phyloP scores from a whole-genome alignment of 2,113 vertebrate genomes.

The Cephalopterus ornatus region DNA sequence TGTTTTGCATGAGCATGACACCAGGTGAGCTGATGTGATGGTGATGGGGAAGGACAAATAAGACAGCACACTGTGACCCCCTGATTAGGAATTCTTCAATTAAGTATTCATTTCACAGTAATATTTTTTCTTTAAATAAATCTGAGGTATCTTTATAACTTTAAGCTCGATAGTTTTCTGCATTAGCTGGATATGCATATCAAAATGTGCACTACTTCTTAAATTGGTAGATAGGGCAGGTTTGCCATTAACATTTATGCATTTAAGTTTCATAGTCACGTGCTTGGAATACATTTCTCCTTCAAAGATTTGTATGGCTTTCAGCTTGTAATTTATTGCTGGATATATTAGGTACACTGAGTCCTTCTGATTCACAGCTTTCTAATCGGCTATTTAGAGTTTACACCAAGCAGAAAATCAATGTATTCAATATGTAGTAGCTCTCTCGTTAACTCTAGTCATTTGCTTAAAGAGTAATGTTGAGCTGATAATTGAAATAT shows the following conservation, averaged over 20 bases:
- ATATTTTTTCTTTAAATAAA: slow-evolving; percentile 61
- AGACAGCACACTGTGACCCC: background rate
- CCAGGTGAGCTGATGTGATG: background rate
- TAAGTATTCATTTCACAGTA: slow-evolving; percentile 65
- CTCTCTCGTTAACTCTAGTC: slow-evolving; percentile 78
- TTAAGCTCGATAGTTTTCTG: slow-evolving; percentile 62
- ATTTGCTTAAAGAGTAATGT: slow-evolving; percentile 81
- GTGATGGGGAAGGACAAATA: background rate
- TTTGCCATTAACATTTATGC: slow-evolving; percentile 56
- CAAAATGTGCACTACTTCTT: slow-evolving; percentile 65
- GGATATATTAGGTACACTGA: slow-evolving; percentile 74
- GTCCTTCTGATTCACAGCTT: slow-evolving; percentile 77
- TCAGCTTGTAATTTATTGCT: slow-evolving; percentile 66
- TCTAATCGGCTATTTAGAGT: slow-evolving; percentile 81
- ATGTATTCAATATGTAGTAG: slow-evolving; percentile 80
- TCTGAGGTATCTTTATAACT: slow-evolving; percentile 56
- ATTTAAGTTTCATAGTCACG: slow-evolving; percentile 64
- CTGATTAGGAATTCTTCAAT: slow-evolving; percentile 36
- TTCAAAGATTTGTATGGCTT: slow-evolving; percentile 65
- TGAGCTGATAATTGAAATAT: slow-evolving; percentile 82
- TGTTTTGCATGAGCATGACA: background rate
- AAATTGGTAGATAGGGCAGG: slow-evolving; percentile 57
- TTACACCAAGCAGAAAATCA: slow-evolving; percentile 82
- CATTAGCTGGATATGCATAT: slow-evolving; percentile 60
- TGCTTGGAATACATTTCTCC: slow-evolving; percentile 72